Percentiles rank a stretch among this genome's conserved stretches.
Conservation (phyloP, 2,113 vertebrate genomes). For the Hypanus sabinus region DNA sequence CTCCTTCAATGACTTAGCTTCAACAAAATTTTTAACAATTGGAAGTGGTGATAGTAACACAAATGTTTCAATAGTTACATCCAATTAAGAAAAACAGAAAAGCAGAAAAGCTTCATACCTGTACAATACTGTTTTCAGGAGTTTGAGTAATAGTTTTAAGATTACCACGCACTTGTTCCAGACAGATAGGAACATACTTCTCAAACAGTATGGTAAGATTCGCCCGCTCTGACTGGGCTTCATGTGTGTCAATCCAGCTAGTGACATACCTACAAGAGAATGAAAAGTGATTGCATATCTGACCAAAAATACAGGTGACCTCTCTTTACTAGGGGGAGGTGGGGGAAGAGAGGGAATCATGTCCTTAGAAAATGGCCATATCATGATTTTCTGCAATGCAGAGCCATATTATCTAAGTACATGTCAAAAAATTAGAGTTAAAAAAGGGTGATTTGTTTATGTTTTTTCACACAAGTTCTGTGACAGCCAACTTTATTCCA, state of each 20-base stretch:
- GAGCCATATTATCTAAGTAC: too few relatives aligned
- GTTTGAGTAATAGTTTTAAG: constrained; percentile 66
- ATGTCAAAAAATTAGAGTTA: too few relatives aligned
- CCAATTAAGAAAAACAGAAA: neutral
- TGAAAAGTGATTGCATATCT: neutral
- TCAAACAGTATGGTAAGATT: constrained; percentile 70
- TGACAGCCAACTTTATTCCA: too few relatives aligned
- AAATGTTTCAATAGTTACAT: neutral
- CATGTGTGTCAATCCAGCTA: constrained; percentile 59
- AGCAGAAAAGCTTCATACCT: constrained; percentile 40
- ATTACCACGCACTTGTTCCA: constrained; percentile 60
- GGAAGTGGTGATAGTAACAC: neutral
- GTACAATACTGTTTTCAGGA: constrained; percentile 62
- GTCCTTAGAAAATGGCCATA: too few relatives aligned
- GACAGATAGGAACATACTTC: constrained; percentile 60
- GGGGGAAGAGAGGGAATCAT: too few relatives aligned
- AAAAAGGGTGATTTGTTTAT: too few relatives aligned
- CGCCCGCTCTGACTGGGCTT: constrained; percentile 67
- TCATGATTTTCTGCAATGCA: too few relatives aligned
- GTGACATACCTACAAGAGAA: constrained; percentile 56
- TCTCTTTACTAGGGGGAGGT: too few relatives aligned
- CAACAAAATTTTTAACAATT: neutral
- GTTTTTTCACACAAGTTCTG: too few relatives aligned
- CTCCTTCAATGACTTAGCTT: neutral
- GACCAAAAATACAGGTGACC: neutral